These are phyloP conservation scores for Amblyjoppa proteus DNA, from an alignment of 2,888 invertebrate species.

Conservation along the genomic window DNA sequence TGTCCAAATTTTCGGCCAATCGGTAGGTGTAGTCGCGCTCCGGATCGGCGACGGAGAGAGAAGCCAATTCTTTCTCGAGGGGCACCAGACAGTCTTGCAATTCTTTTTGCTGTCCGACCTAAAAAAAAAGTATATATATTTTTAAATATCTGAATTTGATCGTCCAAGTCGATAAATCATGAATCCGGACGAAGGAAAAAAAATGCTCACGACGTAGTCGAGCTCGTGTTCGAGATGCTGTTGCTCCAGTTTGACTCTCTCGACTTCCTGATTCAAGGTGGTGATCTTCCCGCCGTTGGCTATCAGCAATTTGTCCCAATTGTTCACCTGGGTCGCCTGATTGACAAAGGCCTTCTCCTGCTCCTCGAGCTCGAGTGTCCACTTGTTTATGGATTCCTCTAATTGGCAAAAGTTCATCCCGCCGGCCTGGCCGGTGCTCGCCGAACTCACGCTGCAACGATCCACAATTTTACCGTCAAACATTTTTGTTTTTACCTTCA, in stretches of 20 bases:
- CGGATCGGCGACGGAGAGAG: conserved; percentile 91
- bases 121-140: conserved; percentile 52
- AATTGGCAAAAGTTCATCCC: conserved; percentile 93
- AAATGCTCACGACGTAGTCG: conserved; percentile 90
- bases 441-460: conserved; percentile 78
- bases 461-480: not conserved
- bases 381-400: conserved; percentile 97
- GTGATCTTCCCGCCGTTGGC: conserved; percentile 97
- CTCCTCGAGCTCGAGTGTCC: conserved; percentile 96
- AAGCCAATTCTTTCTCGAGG: conserved; percentile 92
- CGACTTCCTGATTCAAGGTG: conserved; percentile 94
- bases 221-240: conserved; percentile 96
- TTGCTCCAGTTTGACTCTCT: conserved; percentile 95
- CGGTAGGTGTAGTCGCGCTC: conserved; percentile 97
- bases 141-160: not conserved
- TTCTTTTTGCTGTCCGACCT: conserved; percentile 95
- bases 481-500: not conserved
- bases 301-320: conserved; percentile 96
- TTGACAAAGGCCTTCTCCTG: conserved; percentile 97
- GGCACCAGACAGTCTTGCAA: conserved; percentile 94
- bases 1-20: conserved; percentile 95
- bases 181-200: conserved; percentile 51
- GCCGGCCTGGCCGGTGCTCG: conserved; percentile 81
- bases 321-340: conserved; percentile 97
- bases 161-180: not conserved